These are phyloP conservation scores for Cephus pygmeus DNA, from an alignment of 2,888 invertebrate species.

Conservation along the genomic window DNA sequence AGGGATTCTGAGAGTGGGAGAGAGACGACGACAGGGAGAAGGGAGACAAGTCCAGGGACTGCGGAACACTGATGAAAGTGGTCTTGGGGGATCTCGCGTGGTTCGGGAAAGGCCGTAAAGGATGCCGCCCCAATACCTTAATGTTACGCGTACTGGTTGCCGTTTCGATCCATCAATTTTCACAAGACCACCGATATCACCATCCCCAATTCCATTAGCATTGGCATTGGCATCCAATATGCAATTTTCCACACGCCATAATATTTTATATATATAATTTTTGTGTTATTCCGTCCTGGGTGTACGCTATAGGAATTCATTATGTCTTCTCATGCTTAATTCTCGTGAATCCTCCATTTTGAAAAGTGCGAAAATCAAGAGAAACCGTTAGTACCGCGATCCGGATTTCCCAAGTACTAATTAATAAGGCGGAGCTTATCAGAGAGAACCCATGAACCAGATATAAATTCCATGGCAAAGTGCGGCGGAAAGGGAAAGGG, in stretches of 20 bases:
- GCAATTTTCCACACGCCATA: not conserved
- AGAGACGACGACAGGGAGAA: not conserved
- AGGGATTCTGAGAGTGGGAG: slow-evolving; percentile 7
- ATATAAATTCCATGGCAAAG: slow-evolving; percentile 38
- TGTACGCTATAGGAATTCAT: not conserved
- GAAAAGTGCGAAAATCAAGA: not conserved
- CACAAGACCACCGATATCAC: slow-evolving; percentile 29
- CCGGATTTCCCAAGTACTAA: not conserved
- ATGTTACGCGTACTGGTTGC: slow-evolving; percentile 45
- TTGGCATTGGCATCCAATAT: not conserved
- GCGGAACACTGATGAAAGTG: slow-evolving; percentile 22
- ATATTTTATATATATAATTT: not conserved
- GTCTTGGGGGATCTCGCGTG: slow-evolving; percentile 13
- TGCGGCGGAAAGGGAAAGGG: slow-evolving; percentile 25
- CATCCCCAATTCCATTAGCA: not conserved
- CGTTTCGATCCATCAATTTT: slow-evolving; percentile 45
- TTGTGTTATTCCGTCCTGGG: not conserved
- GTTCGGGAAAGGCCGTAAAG: not conserved
- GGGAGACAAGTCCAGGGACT: not conserved
- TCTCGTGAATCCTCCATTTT: not conserved
- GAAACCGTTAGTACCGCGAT: not conserved
- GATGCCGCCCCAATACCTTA: not conserved
- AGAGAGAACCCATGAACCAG: not conserved
- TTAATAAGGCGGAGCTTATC: not conserved
- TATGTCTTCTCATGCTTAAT: not conserved